phyloP scores from a whole-genome alignment of 2,113 vertebrate species.

The Takifugu flavidus region DNA sequence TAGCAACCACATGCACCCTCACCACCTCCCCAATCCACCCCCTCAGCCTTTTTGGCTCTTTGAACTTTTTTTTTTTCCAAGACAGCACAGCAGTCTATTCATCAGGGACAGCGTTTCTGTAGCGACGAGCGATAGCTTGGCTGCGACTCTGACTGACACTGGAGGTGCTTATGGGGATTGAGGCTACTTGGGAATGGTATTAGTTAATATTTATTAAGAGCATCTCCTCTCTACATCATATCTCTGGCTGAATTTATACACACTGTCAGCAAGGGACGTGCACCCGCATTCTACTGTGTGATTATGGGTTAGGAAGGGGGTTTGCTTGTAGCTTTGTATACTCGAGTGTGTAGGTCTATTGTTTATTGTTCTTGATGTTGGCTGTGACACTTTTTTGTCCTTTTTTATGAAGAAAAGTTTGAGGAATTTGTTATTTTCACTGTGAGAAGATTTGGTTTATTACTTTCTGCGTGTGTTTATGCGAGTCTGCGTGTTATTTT shows the following conservation, averaged over 20 bases:
- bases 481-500: constrained; percentile 30
- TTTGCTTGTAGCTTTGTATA: constrained; percentile 42
- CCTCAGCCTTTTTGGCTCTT: constrained; percentile 59
- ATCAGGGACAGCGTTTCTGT: constrained; percentile 63
- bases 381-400: constrained; percentile 27
- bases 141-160: constrained; percentile 59
- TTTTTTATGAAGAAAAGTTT: constrained; percentile 44
- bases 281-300: constrained; percentile 59
- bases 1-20: constrained; percentile 54
- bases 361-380: constrained; percentile 21
- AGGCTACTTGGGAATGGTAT: constrained; percentile 71
- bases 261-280: constrained; percentile 66
- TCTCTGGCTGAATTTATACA: constrained; percentile 68
- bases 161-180: constrained; percentile 70
- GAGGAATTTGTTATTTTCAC: constrained; percentile 41
- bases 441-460: constrained; percentile 32
- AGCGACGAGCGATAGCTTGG: constrained; percentile 54
- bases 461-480: constrained; percentile 25
- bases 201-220: constrained; percentile 79
- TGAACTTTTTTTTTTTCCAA: constrained; percentile 67
- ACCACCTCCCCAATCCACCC: constrained; percentile 6
- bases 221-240: constrained; percentile 71
- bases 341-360: constrained; percentile 19
- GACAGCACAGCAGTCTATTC: constrained; percentile 64
- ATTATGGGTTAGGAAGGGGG: constrained; percentile 57